phyloP scores from a whole-genome alignment of 2,797 vertebrate genomes.

The Poeciliopsis infans region DNA sequence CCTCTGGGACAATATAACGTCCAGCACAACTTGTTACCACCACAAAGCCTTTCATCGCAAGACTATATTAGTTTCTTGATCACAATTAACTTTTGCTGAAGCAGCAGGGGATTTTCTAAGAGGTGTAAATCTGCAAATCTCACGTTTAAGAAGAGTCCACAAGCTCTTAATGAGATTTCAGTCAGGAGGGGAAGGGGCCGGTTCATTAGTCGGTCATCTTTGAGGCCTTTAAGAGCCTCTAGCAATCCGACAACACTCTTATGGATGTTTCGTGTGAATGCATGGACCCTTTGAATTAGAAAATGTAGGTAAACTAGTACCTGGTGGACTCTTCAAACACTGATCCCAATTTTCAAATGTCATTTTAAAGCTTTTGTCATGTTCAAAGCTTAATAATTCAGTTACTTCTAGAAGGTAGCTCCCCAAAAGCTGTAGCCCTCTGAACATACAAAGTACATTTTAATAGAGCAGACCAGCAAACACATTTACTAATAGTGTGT shows the following conservation, averaged over 20 bases:
- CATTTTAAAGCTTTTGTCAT: neutral
- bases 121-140: neutral
- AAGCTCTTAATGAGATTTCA: slow-evolving; percentile 16
- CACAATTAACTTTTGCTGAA: neutral
- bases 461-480: neutral
- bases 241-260: neutral
- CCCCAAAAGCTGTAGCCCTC: neutral
- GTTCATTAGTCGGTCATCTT: neutral
- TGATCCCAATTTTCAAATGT: neutral
- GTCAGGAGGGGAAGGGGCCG: neutral
- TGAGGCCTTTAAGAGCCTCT: neutral
- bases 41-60: neutral
- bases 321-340: neutral
- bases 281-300: neutral
- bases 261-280: neutral
- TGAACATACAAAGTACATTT: neutral
- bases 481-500: neutral
- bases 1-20: no score
- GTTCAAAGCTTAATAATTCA: neutral
- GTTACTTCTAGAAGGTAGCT: neutral
- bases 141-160: neutral
- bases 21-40: no score
- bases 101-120: slow-evolving; percentile 8
- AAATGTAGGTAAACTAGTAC: neutral
- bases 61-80: slow-evolving; percentile 1